These are phyloP conservation scores for Ahaetulla prasina DNA, from an alignment of 2,113 vertebrate genomes.

Conservation along the genomic window DNA sequence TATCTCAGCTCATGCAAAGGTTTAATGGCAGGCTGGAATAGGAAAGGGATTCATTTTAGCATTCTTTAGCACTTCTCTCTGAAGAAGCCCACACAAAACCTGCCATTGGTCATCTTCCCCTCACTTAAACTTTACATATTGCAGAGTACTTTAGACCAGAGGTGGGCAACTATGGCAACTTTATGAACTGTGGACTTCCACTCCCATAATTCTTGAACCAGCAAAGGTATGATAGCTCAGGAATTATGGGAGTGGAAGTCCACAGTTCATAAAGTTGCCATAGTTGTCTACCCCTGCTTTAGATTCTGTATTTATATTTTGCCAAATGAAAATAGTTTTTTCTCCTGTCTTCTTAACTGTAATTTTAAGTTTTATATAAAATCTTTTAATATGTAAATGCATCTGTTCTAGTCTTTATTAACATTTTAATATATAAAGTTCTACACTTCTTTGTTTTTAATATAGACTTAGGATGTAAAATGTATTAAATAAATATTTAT, in stretches of 20 bases:
- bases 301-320: background rate
- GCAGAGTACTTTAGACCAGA: background rate
- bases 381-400: background rate
- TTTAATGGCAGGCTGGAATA: background rate
- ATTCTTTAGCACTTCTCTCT: too few species aligned
- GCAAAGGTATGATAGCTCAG: too few species aligned
- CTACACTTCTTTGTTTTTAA: background rate
- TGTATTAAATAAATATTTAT: background rate
- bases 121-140: background rate
- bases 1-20: background rate
- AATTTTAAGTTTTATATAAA: background rate
- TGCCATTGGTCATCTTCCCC: background rate
- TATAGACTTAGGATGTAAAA: background rate
- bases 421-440: background rate
- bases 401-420: background rate
- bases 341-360: background rate
- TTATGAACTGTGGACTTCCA: too few species aligned
- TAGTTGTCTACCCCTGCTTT: background rate
- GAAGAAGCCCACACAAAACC: background rate
- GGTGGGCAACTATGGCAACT: too few species aligned
- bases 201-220: too few species aligned
- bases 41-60: background rate
- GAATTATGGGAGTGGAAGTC: too few species aligned
- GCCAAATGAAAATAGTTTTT: background rate
- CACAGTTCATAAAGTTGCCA: background rate